phyloP scores from a whole-genome alignment of 2,797 vertebrate species.

The Paratrypauchen microcephalus region DNA sequence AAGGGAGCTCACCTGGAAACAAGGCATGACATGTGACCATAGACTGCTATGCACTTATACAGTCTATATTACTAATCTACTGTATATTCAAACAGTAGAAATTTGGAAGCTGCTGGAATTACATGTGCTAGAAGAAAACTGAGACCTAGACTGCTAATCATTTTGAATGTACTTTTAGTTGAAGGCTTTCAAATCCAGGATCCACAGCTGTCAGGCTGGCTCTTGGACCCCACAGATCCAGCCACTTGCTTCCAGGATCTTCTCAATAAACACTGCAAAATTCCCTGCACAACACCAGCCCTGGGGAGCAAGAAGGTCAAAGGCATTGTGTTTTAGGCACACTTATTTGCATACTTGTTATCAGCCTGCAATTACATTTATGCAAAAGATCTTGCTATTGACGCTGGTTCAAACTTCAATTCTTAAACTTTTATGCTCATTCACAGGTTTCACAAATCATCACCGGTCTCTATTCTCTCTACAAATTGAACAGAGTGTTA shows the following conservation, averaged over 20 bases:
- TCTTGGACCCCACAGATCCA: slow-evolving; percentile 85
- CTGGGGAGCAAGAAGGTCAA: slow-evolving; percentile 59
- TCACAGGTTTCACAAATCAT: slow-evolving; percentile 72
- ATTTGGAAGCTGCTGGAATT: not conserved
- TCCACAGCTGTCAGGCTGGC: slow-evolving; percentile 89
- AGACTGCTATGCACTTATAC: not conserved
- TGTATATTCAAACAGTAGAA: not conserved
- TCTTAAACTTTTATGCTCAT: not conserved
- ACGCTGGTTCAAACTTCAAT: not conserved
- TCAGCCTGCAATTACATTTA: not conserved
- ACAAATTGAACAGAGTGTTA: slow-evolving; percentile 75
- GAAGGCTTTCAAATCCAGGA: slow-evolving; percentile 80
- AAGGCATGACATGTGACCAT: slow-evolving; percentile 61
- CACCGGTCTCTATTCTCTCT: slow-evolving; percentile 75
- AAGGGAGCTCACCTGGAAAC: slow-evolving; percentile 80
- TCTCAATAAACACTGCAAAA: slow-evolving; percentile 76
- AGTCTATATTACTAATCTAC: not conserved
- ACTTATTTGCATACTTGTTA: too few species aligned
- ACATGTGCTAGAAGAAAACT: not conserved
- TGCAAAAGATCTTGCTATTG: not conserved
- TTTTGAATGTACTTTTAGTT: slow-evolving; percentile 63
- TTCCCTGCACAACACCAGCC: slow-evolving; percentile 15
- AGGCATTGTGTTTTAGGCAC: not conserved
- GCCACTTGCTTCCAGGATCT: slow-evolving; percentile 82
- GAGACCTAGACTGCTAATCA: not conserved